phyloP scores from a whole-genome alignment of 2,888 invertebrate species.

The Drymonia ruficornis region DNA sequence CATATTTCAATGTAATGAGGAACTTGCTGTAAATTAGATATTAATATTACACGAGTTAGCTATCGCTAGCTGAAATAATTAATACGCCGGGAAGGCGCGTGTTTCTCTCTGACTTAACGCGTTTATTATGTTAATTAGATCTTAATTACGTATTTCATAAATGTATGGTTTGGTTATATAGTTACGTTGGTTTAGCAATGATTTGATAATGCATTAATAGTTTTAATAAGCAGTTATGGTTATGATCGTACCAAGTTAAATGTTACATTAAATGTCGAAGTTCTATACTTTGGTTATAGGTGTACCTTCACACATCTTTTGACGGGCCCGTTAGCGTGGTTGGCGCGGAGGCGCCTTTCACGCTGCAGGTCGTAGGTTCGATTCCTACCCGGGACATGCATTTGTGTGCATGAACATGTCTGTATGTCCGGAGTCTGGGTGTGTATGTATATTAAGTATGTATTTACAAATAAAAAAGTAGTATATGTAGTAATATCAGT shows the following conservation, averaged over 20 bases:
- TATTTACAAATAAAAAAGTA: too few species aligned
- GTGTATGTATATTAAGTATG: too few species aligned
- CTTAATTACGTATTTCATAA: neutral
- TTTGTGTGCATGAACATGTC: too few species aligned
- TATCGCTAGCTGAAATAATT: constrained; percentile 1
- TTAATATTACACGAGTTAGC: constrained; percentile 6
- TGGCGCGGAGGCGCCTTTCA: too few species aligned
- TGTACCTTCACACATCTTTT: too few species aligned
- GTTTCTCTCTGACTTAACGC: neutral
- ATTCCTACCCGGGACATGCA: too few species aligned
- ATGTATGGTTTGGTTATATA: neutral
- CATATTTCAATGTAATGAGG: neutral
- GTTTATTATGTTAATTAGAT: neutral
- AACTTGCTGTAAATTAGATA: neutral
- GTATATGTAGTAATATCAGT: too few species aligned
- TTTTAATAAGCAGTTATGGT: neutral
- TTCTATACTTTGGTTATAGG: neutral
- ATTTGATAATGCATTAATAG: neutral
- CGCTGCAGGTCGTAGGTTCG: too few species aligned
- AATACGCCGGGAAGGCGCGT: neutral
- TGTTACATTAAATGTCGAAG: neutral
- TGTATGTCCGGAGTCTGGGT: too few species aligned
- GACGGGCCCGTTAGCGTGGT: too few species aligned
- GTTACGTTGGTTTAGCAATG: neutral
- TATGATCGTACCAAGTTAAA: neutral